Percentiles rank a stretch among this genome's conserved stretches.
These are phyloP conservation scores for Eretmochelys imbricata DNA, from an alignment of 2,113 vertebrate species.

Conservation along the genomic window DNA sequence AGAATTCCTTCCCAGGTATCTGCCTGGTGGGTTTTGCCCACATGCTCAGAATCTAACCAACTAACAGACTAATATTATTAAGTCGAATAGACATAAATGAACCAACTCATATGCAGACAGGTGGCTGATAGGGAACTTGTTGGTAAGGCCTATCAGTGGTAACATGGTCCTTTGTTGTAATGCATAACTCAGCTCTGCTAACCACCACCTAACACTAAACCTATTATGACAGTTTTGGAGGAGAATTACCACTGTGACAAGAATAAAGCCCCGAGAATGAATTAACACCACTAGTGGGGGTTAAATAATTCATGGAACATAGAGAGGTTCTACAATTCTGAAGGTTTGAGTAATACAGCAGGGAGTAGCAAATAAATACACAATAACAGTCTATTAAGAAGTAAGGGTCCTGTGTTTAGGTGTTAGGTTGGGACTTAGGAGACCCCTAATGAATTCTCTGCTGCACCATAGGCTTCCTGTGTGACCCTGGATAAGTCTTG, in stretches of 20 bases:
- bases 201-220: neutral
- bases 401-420: neutral
- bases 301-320: neutral
- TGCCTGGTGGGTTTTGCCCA: too few species aligned
- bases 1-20: too few species aligned
- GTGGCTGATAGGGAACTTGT: too few species aligned
- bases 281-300: neutral
- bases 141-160: neutral
- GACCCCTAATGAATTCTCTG: too few species aligned
- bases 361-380: neutral
- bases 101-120: too few species aligned
- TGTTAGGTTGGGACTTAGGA: neutral
- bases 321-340: neutral
- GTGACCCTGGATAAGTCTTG: neutral
- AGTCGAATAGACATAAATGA: neutral
- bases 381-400: neutral
- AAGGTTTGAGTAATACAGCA: neutral
- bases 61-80: too few species aligned
- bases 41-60: too few species aligned
- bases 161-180: neutral
- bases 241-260: neutral
- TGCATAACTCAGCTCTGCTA: neutral
- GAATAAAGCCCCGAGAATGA: neutral
- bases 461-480: neutral
- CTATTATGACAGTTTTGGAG: neutral